phyloP scores from a whole-genome alignment of 2,888 invertebrate genomes.

The Synergus japonicus region DNA sequence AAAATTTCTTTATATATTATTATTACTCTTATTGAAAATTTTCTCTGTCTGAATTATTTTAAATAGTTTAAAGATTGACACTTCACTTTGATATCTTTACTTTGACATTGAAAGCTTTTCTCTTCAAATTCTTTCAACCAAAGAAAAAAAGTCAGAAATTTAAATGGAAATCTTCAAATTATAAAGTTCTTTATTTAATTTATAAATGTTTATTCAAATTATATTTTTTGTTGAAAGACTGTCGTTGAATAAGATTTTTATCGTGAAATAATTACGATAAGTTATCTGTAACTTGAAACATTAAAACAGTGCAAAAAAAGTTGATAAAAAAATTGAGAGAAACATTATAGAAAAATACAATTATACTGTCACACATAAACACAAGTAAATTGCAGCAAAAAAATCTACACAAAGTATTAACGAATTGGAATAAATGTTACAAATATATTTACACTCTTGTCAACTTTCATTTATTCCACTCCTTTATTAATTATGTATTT shows the following conservation, averaged over 20 bases:
- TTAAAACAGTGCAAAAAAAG: conserved; percentile 50
- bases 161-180: neutral
- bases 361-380: conserved; percentile 54
- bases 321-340: conserved; percentile 55
- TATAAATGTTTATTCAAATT: neutral
- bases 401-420: conserved; percentile 63
- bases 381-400: conserved; percentile 54
- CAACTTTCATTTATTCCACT: neutral
- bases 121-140: no score
- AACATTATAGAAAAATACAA: conserved; percentile 51
- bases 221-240: conserved; percentile 20
- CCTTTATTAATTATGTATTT: neutral
- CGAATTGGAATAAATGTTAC: conserved; percentile 73
- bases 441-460: conserved; percentile 66
- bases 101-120: no score
- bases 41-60: no score
- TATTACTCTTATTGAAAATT: no score
- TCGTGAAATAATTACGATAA: conserved; percentile 60
- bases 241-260: conserved; percentile 59
- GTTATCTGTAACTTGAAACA: conserved; percentile 61
- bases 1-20: no score
- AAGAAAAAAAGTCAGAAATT: no score
- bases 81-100: no score
- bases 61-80: no score
- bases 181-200: neutral